Conservation (phyloP, 2,113 vertebrate species). For the Corvus moneduloides region DNA sequence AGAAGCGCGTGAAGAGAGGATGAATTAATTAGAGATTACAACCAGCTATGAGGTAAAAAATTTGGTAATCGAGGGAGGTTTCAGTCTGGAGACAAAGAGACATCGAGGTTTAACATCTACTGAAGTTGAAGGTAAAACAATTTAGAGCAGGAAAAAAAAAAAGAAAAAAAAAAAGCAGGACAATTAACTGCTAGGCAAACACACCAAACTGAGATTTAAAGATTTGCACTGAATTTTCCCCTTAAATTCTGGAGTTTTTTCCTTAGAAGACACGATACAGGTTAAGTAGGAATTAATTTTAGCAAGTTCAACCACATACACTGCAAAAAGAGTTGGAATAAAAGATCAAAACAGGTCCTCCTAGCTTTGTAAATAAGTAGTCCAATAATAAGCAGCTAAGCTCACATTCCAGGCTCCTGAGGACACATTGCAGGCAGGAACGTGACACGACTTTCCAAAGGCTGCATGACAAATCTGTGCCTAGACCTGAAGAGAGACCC, state of each 20-base stretch:
- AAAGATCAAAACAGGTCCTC: conserved; percentile 44
- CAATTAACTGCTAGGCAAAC: neutral
- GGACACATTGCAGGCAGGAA: conserved; percentile 31
- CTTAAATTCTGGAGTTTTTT: neutral
- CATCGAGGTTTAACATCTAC: neutral
- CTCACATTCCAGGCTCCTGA: conserved; percentile 49
- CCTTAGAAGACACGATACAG: neutral
- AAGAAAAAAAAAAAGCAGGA: neutral
- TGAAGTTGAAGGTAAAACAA: neutral
- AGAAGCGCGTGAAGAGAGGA: neutral
- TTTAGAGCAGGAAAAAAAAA: neutral
- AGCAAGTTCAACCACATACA: neutral
- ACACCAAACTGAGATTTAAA: neutral
- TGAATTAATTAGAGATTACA: neutral
- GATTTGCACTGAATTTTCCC: neutral
- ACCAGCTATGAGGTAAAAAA: neutral
- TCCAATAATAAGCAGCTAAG: conserved; percentile 42
- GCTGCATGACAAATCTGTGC: conserved; percentile 27
- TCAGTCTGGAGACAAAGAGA: neutral
- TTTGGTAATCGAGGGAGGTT: neutral
- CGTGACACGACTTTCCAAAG: conserved; percentile 52
- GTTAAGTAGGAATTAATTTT: conserved; percentile 32
- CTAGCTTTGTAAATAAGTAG: conserved; percentile 37
- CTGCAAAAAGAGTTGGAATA: conserved; percentile 15
- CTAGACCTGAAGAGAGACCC: conserved; percentile 30